Conservation (phyloP, 35 echinoderm and acorn worm genomes). For the Apostichopus parvimensis region DNA sequence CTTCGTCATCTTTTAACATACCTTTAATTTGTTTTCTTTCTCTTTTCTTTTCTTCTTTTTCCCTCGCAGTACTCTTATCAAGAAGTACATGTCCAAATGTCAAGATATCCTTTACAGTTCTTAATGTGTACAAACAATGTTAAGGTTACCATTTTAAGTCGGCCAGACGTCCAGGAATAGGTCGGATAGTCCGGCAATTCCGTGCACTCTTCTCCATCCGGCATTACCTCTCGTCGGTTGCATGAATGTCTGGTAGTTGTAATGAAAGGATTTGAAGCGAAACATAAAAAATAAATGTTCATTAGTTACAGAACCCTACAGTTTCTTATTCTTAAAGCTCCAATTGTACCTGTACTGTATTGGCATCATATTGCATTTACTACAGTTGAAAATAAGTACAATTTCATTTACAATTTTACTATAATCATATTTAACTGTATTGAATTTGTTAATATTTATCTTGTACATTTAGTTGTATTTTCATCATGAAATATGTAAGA, state of each 20-base stretch:
- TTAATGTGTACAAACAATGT: background rate
- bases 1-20: background rate
- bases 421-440: too few species aligned
- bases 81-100: constrained; percentile 35
- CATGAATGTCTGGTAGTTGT: background rate
- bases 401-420: too few species aligned
- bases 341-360: too few species aligned
- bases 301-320: too few species aligned
- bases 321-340: too few species aligned
- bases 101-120: constrained; percentile 33
- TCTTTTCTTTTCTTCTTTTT: background rate
- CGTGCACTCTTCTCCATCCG: too few species aligned
- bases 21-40: background rate
- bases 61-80: constrained; percentile 19
- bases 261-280: background rate
- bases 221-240: background rate
- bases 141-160: background rate
- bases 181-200: background rate
- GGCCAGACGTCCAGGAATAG: background rate
- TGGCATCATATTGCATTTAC: too few species aligned
- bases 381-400: too few species aligned
- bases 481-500: too few species aligned
- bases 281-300: too few species aligned
- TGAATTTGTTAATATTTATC: too few species aligned
- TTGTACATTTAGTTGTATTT: too few species aligned